Evolutionary conservation across 2,888 invertebrate species (phyloP).

Genomic region (Abrostola triplasia): DNA sequence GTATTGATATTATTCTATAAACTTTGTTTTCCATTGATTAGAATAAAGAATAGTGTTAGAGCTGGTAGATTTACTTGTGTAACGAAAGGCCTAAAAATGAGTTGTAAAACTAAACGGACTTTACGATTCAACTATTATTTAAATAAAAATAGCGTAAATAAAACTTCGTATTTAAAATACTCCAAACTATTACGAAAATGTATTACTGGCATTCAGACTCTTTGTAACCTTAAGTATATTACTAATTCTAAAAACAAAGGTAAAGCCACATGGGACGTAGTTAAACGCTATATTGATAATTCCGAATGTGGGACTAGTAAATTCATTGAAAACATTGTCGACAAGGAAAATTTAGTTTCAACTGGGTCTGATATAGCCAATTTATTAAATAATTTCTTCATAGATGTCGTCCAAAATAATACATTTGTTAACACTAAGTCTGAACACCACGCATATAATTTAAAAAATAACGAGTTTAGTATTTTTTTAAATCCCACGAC

Average conservation of each 20-base stretch:
- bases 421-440: neutral
- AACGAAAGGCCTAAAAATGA: constrained; percentile 3
- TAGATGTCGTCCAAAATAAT: constrained; percentile 4
- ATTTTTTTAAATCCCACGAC: constrained; percentile 5
- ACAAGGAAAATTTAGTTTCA: constrained; percentile 2
- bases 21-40: constrained; percentile 7
- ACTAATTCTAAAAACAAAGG: neutral
- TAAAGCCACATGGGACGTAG: neutral
- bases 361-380: constrained; percentile 8
- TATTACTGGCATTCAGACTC: neutral
- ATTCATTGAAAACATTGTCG: constrained; percentile 9
- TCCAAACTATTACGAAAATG: neutral
- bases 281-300: constrained; percentile 1
- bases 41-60: neutral
- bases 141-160: constrained; percentile 2
- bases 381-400: constrained; percentile 6
- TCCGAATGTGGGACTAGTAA: neutral
- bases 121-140: constrained; percentile 2
- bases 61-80: neutral
- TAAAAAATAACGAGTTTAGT: constrained; percentile 2
- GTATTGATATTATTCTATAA: constrained; percentile 3
- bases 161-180: neutral
- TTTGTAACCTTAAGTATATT: neutral
- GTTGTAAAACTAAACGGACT: constrained; percentile 3
- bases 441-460: neutral